Evolutionary conservation across 2,888 invertebrate genomes (phyloP).

Genomic region (Archaeoteleia sp.): DNA sequence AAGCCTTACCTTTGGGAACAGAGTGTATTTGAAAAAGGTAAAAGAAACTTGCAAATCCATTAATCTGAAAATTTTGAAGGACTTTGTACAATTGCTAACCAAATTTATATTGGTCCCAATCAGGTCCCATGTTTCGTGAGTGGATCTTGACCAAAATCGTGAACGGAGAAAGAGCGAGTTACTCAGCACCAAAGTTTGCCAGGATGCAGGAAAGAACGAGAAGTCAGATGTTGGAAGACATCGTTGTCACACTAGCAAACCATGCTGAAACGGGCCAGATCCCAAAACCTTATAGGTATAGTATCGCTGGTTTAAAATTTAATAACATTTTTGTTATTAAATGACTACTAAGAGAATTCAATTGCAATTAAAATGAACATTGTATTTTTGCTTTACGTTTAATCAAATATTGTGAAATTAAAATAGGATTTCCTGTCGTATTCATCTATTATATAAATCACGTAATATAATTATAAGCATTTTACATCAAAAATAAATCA

Average conservation of each 20-base stretch:
- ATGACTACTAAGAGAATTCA: too few species aligned
- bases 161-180: slow-evolving; percentile 94
- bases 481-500: too few species aligned
- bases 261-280: slow-evolving; percentile 97
- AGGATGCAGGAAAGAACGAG: slow-evolving; percentile 95
- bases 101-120: slow-evolving; percentile 1
- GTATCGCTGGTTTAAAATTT: too few species aligned
- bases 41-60: too few species aligned
- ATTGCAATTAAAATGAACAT: too few species aligned
- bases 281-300: slow-evolving; percentile 92
- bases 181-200: slow-evolving; percentile 95
- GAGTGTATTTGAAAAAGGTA: slow-evolving; percentile 91
- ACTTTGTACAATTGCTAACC: slow-evolving; percentile 8
- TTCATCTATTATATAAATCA: slow-evolving; percentile 7
- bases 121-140: slow-evolving; percentile 92
- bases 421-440: too few species aligned
- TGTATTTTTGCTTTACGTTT: too few species aligned
- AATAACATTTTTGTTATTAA: too few species aligned
- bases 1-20: slow-evolving; percentile 97
- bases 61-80: slow-evolving; percentile 16
- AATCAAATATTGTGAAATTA: too few species aligned
- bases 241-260: slow-evolving; percentile 94
- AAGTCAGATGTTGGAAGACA: slow-evolving; percentile 95
- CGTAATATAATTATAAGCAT: not conserved
- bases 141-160: slow-evolving; percentile 96